Conservation (phyloP, 1,140 invertebrate genomes). For the Cyclina sinensis region DNA sequence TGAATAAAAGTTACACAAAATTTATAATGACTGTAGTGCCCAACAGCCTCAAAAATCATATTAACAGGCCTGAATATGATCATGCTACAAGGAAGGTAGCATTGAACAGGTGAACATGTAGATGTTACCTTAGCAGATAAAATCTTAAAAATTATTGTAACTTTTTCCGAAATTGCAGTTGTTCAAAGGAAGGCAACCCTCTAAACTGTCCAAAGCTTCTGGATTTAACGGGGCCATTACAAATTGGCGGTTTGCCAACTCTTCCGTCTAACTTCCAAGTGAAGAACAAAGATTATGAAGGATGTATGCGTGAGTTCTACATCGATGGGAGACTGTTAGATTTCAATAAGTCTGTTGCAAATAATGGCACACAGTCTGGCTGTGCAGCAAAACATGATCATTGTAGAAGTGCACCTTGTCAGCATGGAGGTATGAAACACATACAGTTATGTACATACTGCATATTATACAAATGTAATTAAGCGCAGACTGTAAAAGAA, state of each 20-base stretch:
- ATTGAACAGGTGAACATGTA: no score
- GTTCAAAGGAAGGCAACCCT: slow-evolving; percentile 58
- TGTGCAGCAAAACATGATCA: slow-evolving; percentile 95
- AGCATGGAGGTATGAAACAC: slow-evolving; percentile 91
- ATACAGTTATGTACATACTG: no score
- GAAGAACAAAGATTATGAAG: slow-evolving; percentile 94
- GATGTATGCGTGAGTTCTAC: slow-evolving; percentile 96
- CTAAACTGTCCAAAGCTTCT: slow-evolving; percentile 95
- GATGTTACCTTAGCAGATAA: no score
- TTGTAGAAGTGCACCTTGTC: slow-evolving; percentile 94
- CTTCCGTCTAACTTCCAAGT: slow-evolving; percentile 93
- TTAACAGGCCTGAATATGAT: no score
- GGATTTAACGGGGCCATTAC: slow-evolving; percentile 97
- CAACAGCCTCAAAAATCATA: no score
- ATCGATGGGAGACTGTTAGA: slow-evolving; percentile 96
- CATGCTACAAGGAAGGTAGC: no score
- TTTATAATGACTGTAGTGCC: no score
- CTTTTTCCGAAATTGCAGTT: slow-evolving; percentile 66
- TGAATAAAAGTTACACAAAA: no score
- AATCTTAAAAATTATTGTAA: no score
- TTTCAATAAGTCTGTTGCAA: slow-evolving; percentile 95
- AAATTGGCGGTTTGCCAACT: slow-evolving; percentile 95
- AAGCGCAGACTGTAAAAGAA: no score
- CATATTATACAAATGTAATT: no score
- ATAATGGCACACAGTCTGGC: slow-evolving; percentile 95